These are phyloP conservation scores for Drosophila rufa DNA, from an alignment of 1,140 invertebrate genomes.

Conservation along the genomic window DNA sequence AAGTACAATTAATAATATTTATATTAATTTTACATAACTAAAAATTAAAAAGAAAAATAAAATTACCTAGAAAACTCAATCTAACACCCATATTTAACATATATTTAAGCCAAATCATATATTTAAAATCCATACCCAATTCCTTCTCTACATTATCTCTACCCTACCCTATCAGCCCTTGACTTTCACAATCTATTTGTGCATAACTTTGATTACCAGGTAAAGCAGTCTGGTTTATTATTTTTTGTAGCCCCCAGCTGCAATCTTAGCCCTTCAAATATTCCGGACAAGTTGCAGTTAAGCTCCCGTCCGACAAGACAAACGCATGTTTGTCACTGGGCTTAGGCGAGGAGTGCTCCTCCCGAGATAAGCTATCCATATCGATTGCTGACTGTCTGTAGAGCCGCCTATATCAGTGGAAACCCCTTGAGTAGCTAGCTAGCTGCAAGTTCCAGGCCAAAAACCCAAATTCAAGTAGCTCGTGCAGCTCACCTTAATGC, in stretches of 20 bases:
- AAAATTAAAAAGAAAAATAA: background rate
- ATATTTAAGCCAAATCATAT: background rate
- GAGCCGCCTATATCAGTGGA: slow-evolving; percentile 17
- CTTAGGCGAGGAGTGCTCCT: slow-evolving; percentile 2
- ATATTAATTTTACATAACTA: too few species aligned
- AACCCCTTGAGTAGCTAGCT: slow-evolving; percentile 5
- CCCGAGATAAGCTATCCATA: slow-evolving; percentile 51
- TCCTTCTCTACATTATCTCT: background rate
- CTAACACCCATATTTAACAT: too few species aligned
- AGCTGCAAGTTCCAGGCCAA: slow-evolving; percentile 14
- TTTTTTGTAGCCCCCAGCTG: slow-evolving; percentile 3
- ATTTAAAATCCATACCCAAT: background rate
- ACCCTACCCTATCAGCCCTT: background rate
- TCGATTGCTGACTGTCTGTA: background rate
- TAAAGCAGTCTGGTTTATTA: background rate
- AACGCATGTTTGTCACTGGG: slow-evolving; percentile 27
- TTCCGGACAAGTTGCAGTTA: slow-evolving; percentile 35
- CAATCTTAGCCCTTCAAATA: slow-evolving; percentile 30
- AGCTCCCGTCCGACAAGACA: slow-evolving; percentile 26
- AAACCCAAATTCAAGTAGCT: slow-evolving; percentile 44
- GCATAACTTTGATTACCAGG: slow-evolving; percentile 17
- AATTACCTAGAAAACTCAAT: background rate
- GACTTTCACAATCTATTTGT: slow-evolving; percentile 17
- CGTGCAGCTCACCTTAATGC: slow-evolving; percentile 44
- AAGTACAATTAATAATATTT: too few species aligned